A percentile compares a stretch with the other conserved stretches of the same genome.
Evolutionary conservation across 1,140 invertebrate species (phyloP).

Genomic region (Drosophila erecta): DNA sequence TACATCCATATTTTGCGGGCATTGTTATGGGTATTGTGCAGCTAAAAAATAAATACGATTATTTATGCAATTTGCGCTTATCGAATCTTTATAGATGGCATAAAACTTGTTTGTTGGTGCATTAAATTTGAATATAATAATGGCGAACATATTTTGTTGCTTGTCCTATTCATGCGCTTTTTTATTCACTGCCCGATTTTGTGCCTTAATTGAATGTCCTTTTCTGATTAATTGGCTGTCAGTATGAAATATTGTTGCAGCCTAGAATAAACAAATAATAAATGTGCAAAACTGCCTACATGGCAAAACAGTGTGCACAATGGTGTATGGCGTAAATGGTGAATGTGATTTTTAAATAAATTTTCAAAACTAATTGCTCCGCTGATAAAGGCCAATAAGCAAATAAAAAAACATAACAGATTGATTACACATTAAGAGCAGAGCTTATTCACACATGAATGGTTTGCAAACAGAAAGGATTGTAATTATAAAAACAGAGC

Average conservation of each 20-base stretch:
- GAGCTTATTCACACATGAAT: conserved; percentile 43
- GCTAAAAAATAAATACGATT: conserved; percentile 55
- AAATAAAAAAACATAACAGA: conserved; percentile 44
- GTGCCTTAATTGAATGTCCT: conserved; percentile 82
- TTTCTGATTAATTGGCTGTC: conserved; percentile 83
- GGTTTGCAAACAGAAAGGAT: conserved; percentile 10
- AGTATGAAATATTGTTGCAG: conserved; percentile 72
- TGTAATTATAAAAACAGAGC: conserved; percentile 26
- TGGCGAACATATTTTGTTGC: conserved; percentile 57
- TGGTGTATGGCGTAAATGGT: conserved; percentile 57
- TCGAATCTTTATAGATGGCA: conserved; percentile 44
- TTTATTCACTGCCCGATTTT: conserved; percentile 60
- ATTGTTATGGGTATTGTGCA: conserved; percentile 42
- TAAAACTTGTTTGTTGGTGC: conserved; percentile 54
- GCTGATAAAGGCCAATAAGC: conserved; percentile 50
- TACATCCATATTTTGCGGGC: conserved; percentile 29
- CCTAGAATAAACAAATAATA: conserved; percentile 77
- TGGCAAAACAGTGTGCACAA: conserved; percentile 61
- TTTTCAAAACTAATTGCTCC: conserved; percentile 66
- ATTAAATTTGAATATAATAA: conserved; percentile 64
- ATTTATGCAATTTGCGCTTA: conserved; percentile 61
- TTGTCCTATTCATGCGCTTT: conserved; percentile 48
- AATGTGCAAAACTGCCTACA: conserved; percentile 68
- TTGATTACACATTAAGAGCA: conserved; percentile 50
- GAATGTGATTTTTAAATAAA: conserved; percentile 45